Evolutionary conservation across 2,113 vertebrate genomes (phyloP).

Genomic region (western clawed frog (Xenopus tropicalis)): UCB_Xtro_10.0 CM004448.2:67784501-67785000

Average conservation of each 20-base stretch:
- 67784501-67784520: too few species aligned
- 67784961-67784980: conserved; percentile 82
- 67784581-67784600: conserved; percentile 4
- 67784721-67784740: conserved; percentile 50
- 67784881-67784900: conserved; percentile 76
- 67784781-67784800: conserved; percentile 71
- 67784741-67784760: conserved; percentile 62
- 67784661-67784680: conserved; percentile 51
- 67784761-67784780: conserved; percentile 60
- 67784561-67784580: too few species aligned
- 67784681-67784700: conserved; percentile 58
- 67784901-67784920: conserved; percentile 73
- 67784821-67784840: conserved; percentile 86
- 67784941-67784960: conserved; percentile 83
- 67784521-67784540: too few species aligned
- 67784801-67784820: conserved; percentile 80
- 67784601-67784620: conserved; percentile 29
- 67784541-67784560: too few species aligned
- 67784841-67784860: conserved; percentile 92
- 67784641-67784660: conserved; percentile 61
- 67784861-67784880: conserved; percentile 81
- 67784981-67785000: conserved; percentile 84
- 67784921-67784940: conserved; percentile 80
- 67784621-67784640: conserved; percentile 47
- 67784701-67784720: conserved; percentile 52